Percentiles rank a stretch among this genome's conserved stretches.
These are phyloP conservation scores for Bathynomus jamesi DNA, from an alignment of 1,140 invertebrate genomes.

Conservation along the genomic window DNA sequence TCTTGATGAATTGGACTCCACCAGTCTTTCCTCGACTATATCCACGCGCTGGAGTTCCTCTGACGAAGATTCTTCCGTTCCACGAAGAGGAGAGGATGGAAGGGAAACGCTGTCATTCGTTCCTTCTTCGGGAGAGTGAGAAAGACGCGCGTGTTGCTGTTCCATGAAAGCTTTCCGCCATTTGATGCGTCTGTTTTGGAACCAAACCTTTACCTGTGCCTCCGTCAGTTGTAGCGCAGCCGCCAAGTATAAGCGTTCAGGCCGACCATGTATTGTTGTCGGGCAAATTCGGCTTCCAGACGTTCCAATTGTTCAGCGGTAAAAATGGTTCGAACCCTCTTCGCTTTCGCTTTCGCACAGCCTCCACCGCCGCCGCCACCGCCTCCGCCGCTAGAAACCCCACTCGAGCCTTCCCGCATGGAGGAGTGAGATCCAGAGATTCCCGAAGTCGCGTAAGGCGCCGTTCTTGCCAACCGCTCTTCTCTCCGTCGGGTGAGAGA, in stretches of 20 bases:
- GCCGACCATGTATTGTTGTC: slow-evolving; percentile 96
- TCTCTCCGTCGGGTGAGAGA: slow-evolving; percentile 15
- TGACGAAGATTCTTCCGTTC: background rate
- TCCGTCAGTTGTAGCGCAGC: slow-evolving; percentile 90
- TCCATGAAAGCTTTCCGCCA: slow-evolving; percentile 94
- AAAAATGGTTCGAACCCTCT: slow-evolving; percentile 91
- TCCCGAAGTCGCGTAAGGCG: slow-evolving; percentile 5
- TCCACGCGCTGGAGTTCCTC: background rate
- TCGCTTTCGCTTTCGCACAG: slow-evolving; percentile 62
- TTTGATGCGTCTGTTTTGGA: slow-evolving; percentile 94
- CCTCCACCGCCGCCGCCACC: background rate
- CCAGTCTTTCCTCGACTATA: background rate
- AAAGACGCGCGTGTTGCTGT: slow-evolving; percentile 29
- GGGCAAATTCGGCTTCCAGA: slow-evolving; percentile 98
- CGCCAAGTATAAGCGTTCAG: slow-evolving; percentile 91
- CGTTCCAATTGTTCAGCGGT: slow-evolving; percentile 97
- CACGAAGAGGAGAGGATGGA: background rate
- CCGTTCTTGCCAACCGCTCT: slow-evolving; percentile 13
- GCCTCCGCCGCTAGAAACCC: slow-evolving; percentile 25
- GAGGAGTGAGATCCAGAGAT: slow-evolving; percentile 31
- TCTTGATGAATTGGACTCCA: background rate
- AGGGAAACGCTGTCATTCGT: background rate
- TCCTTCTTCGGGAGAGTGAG: background rate
- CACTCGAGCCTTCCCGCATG: slow-evolving; percentile 41
- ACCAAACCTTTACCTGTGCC: slow-evolving; percentile 95